phyloP scores from a whole-genome alignment of 1,140 invertebrate genomes.

The Microplitis demolitor region DNA sequence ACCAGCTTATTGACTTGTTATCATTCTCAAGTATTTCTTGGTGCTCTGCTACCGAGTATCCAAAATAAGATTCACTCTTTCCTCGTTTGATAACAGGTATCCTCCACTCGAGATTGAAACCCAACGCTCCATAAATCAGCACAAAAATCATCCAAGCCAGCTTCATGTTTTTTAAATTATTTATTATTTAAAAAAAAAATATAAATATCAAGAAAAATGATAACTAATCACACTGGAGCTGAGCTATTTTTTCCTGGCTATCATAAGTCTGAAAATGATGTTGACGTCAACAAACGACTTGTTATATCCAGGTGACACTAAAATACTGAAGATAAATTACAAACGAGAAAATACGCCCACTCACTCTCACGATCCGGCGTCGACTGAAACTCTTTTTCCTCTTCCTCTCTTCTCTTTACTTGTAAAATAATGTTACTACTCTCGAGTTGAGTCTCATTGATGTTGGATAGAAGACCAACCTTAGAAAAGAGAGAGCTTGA shows the following conservation, averaged over 20 bases:
- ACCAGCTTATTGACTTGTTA: slow-evolving; percentile 66
- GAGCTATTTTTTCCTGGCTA: too few species aligned
- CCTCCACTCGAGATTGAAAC: slow-evolving; percentile 83
- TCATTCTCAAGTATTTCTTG: slow-evolving; percentile 61
- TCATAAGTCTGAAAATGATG: background rate
- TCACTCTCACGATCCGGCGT: background rate
- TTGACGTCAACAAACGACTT: background rate
- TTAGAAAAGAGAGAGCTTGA: too few species aligned
- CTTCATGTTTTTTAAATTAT: background rate
- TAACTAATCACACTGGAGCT: too few species aligned
- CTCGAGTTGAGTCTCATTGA: too few species aligned
- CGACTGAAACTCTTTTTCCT: background rate
- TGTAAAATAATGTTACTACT: too few species aligned
- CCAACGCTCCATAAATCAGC: background rate
- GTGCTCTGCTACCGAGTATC: slow-evolving; percentile 88
- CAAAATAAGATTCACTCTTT: slow-evolving; percentile 76
- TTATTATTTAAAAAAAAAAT: background rate
- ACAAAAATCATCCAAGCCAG: background rate
- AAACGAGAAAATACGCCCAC: background rate
- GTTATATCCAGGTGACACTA: background rate
- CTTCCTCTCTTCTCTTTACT: too few species aligned
- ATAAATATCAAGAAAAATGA: too few species aligned
- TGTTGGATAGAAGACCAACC: too few species aligned
- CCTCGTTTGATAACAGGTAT: slow-evolving; percentile 84
- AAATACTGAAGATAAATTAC: background rate